Conservation (phyloP, 30 jellyfish, hydroid and myxozoan genomes). For the Clytia hemisphaerica region DNA sequence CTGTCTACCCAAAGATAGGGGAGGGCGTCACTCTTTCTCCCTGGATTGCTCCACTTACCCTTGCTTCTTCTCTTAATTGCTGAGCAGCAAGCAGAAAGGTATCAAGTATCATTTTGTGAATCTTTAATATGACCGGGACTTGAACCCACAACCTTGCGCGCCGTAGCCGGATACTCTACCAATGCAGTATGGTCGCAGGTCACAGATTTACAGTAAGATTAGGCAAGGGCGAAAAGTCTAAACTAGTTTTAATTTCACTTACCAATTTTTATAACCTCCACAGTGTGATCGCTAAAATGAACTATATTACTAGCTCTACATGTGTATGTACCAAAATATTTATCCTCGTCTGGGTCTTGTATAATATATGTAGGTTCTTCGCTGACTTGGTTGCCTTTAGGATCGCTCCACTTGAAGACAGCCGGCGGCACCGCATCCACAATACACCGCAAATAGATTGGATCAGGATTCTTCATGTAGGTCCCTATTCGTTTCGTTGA, state of each 20-base stretch:
- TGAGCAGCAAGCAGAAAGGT: no score
- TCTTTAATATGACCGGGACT: no score
- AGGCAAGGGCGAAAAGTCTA: no score
- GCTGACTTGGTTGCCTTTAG: slow-evolving; percentile 26
- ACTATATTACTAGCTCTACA: slow-evolving; percentile 56
- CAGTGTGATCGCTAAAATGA: slow-evolving; percentile 34
- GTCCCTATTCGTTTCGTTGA: slow-evolving; percentile 48
- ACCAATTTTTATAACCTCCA: slow-evolving; percentile 46
- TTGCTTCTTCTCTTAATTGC: no score
- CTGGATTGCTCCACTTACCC: no score
- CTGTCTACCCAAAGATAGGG: no score
- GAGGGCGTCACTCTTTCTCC: no score
- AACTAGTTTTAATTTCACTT: no score
- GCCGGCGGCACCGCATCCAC: slow-evolving; percentile 83
- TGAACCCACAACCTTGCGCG: no score
- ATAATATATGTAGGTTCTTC: slow-evolving; percentile 4
- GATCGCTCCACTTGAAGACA: slow-evolving; percentile 46
- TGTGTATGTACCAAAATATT: slow-evolving; percentile 46
- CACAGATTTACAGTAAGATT: no score
- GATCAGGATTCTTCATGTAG: slow-evolving; percentile 49
- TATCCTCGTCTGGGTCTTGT: slow-evolving; percentile 32
- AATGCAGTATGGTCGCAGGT: no score
- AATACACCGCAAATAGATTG: slow-evolving; percentile 39
- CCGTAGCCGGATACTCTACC: no score
- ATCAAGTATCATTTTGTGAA: not conserved